A percentile compares a stretch with the other conserved stretches of the same genome.
phyloP scores from a whole-genome alignment of 2,888 invertebrate species.

The Ypsolopha scabrella region DNA sequence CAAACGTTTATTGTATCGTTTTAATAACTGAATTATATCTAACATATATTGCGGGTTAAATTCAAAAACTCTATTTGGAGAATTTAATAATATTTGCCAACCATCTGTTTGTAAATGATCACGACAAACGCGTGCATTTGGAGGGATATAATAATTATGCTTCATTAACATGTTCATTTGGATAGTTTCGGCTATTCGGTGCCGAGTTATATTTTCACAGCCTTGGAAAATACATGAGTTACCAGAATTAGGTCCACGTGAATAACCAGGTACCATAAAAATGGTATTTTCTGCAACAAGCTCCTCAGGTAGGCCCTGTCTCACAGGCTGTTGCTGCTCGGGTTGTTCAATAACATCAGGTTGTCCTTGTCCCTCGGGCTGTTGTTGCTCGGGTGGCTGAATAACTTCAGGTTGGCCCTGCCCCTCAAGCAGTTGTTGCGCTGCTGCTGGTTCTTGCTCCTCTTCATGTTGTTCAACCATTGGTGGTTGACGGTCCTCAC shows the following conservation, averaged over 20 bases:
- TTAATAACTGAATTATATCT: conserved; percentile 6
- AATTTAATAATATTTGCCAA: conserved; percentile 9
- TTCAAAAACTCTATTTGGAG: conserved; percentile 10
- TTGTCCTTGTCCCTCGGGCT: conserved; percentile 3
- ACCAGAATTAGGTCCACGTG: conserved; percentile 4
- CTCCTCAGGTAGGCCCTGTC: neutral
- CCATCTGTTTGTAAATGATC: conserved; percentile 7
- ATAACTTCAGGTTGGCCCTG: neutral
- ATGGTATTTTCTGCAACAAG: conserved; percentile 2
- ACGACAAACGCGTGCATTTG: conserved; percentile 5
- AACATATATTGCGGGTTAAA: conserved; percentile 5
- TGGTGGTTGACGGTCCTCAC: neutral
- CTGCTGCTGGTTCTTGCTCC: conserved; percentile 2
- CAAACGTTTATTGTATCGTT: conserved; percentile 3
- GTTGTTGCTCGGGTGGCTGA: conserved; percentile 4
- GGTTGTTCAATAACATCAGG: neutral
- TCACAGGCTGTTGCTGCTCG: too few species aligned
- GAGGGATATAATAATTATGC: conserved; percentile 5
- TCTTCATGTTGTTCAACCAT: neutral
- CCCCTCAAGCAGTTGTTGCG: conserved; percentile 1
- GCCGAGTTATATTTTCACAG: conserved; percentile 3
- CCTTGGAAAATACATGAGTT: conserved; percentile 4
- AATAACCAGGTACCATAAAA: conserved; percentile 5
- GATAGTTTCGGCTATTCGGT: conserved; percentile 3
- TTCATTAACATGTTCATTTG: conserved; percentile 3